Base-by-base conservation (phyloP, 2,797 vertebrate genomes). In the Borostomias antarcticus region DNA sequence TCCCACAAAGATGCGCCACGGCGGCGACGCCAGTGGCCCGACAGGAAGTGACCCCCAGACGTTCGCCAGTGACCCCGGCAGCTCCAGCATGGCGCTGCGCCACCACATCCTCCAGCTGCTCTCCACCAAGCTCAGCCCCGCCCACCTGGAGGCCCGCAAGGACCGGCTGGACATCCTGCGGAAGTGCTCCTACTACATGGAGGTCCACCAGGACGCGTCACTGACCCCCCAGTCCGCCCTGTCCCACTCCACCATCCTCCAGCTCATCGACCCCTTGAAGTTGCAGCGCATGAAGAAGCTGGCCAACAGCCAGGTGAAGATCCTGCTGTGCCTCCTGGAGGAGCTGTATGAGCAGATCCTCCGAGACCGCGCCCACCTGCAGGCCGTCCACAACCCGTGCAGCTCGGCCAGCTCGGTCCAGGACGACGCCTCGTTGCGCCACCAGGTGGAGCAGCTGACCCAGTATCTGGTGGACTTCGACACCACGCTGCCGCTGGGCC, bases 161-260 rank as follows among this genome's bases (percentile, higher is more conserved):
- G 59, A 64, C 33, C 85, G 77, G 9, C n/a, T 81, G 9, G 82
- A 91, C 23, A 62, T 89, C 0, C 80, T 93, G 7, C 75, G 73
- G 11, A 93, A 84, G 63, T 90, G 84, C 10, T 92, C 85, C 67
- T 94, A 88, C 69, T 88, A 91, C 82, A 25, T 94, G 0, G 78
- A 89, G 35, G 48, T 92, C 40, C 72, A 85, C 47, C 85, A 83
- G 52, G 76, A 89, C 0, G 1, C 85, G 58, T 67, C 66, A 0
- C n/a, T n/a, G n/a, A n/a, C n/a, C n/a, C n/a, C n/a, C n/a, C 83
- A 86, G 72, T 83, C 77, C 67, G 75, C 81, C 0, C 15, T 62
- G 19, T 58, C 66, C 5, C 76, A 66, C 48, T 68, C 58, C 1
- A 72, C 85, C 21, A 40, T 90, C 72, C 76, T 89, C 62, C 83